Conservation (phyloP, 2,888 invertebrate genomes). For the Drosophila longiperda region DNA sequence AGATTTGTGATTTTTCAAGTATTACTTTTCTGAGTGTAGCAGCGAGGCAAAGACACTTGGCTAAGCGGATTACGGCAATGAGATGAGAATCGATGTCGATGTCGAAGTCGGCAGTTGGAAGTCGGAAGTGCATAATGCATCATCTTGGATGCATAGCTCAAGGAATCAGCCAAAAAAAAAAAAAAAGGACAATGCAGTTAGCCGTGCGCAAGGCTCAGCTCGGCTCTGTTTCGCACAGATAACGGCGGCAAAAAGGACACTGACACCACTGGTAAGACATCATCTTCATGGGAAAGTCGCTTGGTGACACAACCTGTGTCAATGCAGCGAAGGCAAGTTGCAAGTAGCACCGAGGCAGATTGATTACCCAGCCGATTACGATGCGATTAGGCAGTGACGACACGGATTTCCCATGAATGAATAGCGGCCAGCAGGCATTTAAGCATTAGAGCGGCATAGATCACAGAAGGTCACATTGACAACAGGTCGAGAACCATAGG, state of each 20-base stretch:
- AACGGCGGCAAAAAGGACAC: conserved; percentile 83
- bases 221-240: conserved; percentile 72
- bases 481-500: neutral
- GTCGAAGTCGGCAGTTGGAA: conserved; percentile 51
- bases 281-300: conserved; percentile 55
- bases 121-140: conserved; percentile 77
- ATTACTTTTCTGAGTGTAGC: neutral
- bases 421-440: conserved; percentile 8
- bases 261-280: conserved; percentile 14
- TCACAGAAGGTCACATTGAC: neutral
- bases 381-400: conserved; percentile 51
- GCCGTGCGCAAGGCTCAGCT: conserved; percentile 82
- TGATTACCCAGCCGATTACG: conserved; percentile 75
- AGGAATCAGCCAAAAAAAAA: conserved; percentile 42
- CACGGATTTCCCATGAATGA: conserved; percentile 68
- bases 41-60: conserved; percentile 65
- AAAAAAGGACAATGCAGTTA: conserved; percentile 80
- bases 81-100: conserved; percentile 24
- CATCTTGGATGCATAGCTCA: conserved; percentile 63
- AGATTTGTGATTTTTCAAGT: neutral
- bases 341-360: conserved; percentile 51
- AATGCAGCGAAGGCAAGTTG: conserved; percentile 74
- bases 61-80: conserved; percentile 68
- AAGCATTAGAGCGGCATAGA: conserved; percentile 3
- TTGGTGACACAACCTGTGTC: conserved; percentile 71